phyloP scores from a whole-genome alignment of 1,140 invertebrate species.

The Batillaria attramentaria region DNA sequence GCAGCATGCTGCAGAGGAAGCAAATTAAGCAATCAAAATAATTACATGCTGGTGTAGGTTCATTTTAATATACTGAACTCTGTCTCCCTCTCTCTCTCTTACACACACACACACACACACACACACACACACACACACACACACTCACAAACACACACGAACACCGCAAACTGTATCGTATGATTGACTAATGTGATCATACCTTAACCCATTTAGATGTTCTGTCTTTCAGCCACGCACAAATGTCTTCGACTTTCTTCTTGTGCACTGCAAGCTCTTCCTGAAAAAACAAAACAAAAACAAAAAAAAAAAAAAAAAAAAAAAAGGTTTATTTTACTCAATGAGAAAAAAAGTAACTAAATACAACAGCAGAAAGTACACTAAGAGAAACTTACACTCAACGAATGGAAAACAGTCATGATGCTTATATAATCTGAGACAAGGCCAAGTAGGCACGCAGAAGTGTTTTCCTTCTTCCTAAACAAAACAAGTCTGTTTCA shows the following conservation, averaged over 20 bases:
- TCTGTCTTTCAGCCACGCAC: constrained; percentile 58
- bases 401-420: no score
- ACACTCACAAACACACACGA: neutral
- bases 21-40: neutral
- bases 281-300: no score
- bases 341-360: constrained; percentile 1
- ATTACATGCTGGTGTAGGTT: neutral
- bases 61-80: neutral
- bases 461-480: no score
- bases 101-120: neutral
- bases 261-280: constrained; percentile 69
- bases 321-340: neutral
- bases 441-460: no score
- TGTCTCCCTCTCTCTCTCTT: no score
- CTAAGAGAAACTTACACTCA: neutral
- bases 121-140: neutral
- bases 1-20: constrained; percentile 45
- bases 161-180: no score
- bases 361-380: no score
- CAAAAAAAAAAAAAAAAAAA: constrained; percentile 23
- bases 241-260: constrained; percentile 67
- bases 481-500: no score
- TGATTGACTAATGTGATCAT: no score
- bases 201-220: constrained; percentile 43
- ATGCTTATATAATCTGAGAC: no score